Percentiles rank a stretch among this genome's conserved stretches.
Evolutionary conservation across 1,140 invertebrate species (phyloP).

Genomic region (Oreohelix idahoensis): DNA sequence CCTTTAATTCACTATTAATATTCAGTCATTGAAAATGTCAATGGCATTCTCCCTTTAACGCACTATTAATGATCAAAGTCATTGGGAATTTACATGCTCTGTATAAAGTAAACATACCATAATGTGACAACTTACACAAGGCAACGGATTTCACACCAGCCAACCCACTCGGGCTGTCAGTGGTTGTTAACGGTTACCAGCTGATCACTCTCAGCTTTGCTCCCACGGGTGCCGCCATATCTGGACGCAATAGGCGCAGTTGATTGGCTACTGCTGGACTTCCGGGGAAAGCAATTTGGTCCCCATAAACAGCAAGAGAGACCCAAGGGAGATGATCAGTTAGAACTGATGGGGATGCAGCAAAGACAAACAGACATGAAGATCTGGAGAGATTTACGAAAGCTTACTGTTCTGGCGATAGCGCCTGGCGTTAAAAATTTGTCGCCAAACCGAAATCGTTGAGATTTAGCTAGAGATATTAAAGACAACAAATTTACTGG

Average conservation of each 20-base stretch:
- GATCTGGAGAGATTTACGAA: slow-evolving; percentile 7
- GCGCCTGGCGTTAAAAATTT: background rate
- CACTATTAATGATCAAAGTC: too few relatives aligned
- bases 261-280: slow-evolving; percentile 31
- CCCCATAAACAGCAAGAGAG: background rate
- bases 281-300: slow-evolving; percentile 25
- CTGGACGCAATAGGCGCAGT: slow-evolving; percentile 8
- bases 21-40: too few relatives aligned
- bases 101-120: background rate
- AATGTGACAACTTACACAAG: background rate
- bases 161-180: background rate
- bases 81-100: too few relatives aligned
- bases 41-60: too few relatives aligned
- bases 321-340: background rate
- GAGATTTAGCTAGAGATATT: background rate
- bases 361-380: background rate
- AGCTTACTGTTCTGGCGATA: background rate
- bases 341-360: slow-evolving; percentile 1
- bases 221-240: slow-evolving; percentile 16
- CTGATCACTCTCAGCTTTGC: background rate
- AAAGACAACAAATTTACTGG: background rate
- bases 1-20: too few relatives aligned
- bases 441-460: background rate
- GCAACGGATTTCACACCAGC: background rate
- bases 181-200: background rate